A percentile compares a stretch with the other conserved stretches of the same genome.
These are phyloP conservation scores for Diarsia brunnea DNA, from an alignment of 2,888 invertebrate species.

Conservation along the genomic window DNA sequence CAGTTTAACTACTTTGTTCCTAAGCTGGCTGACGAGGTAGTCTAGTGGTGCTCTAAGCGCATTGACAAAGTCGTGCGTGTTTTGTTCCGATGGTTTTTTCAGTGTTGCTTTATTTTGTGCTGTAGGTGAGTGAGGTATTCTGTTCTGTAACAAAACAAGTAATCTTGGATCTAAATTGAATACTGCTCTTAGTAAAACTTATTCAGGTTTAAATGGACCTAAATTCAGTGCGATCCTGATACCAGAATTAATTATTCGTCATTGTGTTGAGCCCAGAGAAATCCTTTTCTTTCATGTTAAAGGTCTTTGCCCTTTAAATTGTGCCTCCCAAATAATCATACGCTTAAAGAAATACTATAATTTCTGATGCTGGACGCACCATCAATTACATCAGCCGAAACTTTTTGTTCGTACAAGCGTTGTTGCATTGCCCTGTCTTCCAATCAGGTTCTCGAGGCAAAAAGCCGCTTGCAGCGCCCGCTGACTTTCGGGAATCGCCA, in stretches of 20 bases:
- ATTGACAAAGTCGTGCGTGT: slow-evolving; percentile 7
- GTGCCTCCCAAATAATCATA: background rate
- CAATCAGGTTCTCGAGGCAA: slow-evolving; percentile 39
- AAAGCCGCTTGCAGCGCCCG: slow-evolving; percentile 55
- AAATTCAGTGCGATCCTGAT: background rate
- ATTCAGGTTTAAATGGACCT: background rate
- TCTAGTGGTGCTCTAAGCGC: slow-evolving; percentile 18
- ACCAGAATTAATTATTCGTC: background rate
- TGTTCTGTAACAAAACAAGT: background rate
- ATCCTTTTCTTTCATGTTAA: background rate
- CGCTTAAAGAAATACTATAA: background rate
- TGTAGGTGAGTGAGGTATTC: slow-evolving; percentile 3
- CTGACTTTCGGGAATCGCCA: slow-evolving; percentile 69
- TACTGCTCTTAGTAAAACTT: background rate
- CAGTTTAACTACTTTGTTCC: slow-evolving; percentile 23
- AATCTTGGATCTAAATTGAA: background rate
- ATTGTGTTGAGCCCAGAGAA: slow-evolving; percentile 5
- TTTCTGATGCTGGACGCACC: slow-evolving; percentile 1
- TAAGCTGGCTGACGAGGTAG: background rate
- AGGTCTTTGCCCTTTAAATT: slow-evolving; percentile 3
- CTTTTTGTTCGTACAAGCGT: slow-evolving; percentile 36
- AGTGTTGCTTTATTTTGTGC: background rate
- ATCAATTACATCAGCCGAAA: slow-evolving; percentile 21
- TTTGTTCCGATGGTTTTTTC: background rate
- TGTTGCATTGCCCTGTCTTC: slow-evolving; percentile 8